These are phyloP conservation scores for Hesperia comma DNA, from an alignment of 2,888 invertebrate species.

Conservation along the genomic window DNA sequence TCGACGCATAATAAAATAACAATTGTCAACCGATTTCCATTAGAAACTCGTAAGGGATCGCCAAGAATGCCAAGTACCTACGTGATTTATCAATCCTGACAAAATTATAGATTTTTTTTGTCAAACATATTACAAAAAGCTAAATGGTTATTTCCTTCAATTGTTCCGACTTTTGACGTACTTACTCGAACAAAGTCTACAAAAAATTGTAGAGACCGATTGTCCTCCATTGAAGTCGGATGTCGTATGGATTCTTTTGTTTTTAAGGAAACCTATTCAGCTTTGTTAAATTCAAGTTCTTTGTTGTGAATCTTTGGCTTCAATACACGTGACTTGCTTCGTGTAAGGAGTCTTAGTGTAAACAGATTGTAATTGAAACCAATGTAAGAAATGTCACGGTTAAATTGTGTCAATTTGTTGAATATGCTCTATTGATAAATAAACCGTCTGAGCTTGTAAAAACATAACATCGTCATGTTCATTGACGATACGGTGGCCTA, in stretches of 20 bases:
- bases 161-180: neutral
- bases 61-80: neutral
- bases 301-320: neutral
- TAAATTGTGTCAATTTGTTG: conserved; percentile 58
- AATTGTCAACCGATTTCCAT: neutral
- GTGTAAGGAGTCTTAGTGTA: conserved; percentile 37
- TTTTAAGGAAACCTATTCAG: conserved; percentile 4
- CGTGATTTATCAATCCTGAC: conserved; percentile 11
- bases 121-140: conserved; percentile 9
- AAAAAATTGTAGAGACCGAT: conserved; percentile 6
- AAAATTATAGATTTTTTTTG: conserved; percentile 3
- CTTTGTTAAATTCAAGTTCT: neutral
- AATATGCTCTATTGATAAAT: conserved; percentile 55
- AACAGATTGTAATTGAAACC: conserved; percentile 58
- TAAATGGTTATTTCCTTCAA: conserved; percentile 15
- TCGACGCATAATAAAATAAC: neutral
- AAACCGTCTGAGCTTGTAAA: conserved; percentile 34
- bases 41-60: neutral
- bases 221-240: neutral
- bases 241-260: conserved; percentile 11
- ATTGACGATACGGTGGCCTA: conserved; percentile 51
- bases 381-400: conserved; percentile 51
- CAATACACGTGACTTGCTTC: neutral
- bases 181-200: neutral
- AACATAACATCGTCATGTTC: conserved; percentile 46